Evolutionary conservation across 2,888 invertebrate genomes (phyloP).

Genomic region (Catocala sponsa): DNA sequence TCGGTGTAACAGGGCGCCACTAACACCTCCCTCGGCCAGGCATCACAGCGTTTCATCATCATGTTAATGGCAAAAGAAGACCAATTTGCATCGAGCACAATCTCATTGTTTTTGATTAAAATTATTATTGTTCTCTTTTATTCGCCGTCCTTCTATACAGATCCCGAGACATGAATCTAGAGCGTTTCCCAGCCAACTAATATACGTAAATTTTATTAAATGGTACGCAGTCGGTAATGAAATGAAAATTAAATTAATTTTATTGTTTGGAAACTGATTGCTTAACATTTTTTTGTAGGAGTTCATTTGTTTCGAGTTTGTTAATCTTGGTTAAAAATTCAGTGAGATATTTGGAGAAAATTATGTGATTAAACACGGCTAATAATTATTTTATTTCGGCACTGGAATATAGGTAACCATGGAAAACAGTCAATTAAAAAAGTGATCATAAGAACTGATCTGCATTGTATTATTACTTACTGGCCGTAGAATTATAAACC

Average conservation of each 20-base stretch:
- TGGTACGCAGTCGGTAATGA: constrained; percentile 53
- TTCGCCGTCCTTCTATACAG: constrained; percentile 52
- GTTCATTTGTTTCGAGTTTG: neutral
- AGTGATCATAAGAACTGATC: no score
- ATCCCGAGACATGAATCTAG: constrained; percentile 55
- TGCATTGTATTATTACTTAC: no score
- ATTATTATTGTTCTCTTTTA: constrained; percentile 80
- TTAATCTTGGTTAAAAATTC: no score
- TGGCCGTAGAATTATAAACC: no score
- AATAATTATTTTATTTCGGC: no score
- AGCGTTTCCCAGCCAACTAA: constrained; percentile 37
- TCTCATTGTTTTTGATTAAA: constrained; percentile 85
- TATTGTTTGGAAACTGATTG: constrained; percentile 46
- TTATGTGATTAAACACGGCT: no score
- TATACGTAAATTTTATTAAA: constrained; percentile 52
- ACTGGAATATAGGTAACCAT: no score
- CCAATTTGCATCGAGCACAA: constrained; percentile 79
- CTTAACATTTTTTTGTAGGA: neutral
- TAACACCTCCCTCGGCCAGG: constrained; percentile 58
- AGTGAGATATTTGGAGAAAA: no score
- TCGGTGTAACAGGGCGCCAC: constrained; percentile 52
- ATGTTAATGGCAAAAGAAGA: constrained; percentile 77
- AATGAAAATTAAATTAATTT: constrained; percentile 60
- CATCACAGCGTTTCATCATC: constrained; percentile 72
- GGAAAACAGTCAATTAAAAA: no score